These are phyloP conservation scores for Rallus limicola DNA, from an alignment of 2,113 vertebrate species.

Conservation along the genomic window DNA sequence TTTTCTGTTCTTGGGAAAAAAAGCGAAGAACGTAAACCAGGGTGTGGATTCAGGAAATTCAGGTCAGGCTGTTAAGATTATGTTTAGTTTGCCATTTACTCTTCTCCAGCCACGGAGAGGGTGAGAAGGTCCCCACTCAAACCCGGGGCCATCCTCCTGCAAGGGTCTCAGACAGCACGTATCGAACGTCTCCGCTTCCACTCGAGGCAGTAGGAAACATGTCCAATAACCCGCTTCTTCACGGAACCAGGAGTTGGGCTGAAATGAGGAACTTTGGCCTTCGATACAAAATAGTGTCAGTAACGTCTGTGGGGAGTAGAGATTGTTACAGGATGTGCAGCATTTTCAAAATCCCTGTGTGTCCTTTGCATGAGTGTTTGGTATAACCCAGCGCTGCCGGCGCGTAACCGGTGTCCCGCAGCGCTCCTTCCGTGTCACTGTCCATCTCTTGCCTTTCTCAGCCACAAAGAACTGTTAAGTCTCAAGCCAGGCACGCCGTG, in stretches of 20 bases:
- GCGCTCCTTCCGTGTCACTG: neutral
- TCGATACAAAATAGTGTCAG: slow-evolving; percentile 68
- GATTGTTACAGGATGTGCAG: slow-evolving; percentile 78
- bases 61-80: slow-evolving; percentile 70
- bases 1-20: slow-evolving; percentile 51
- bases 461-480: slow-evolving; percentile 55
- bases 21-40: slow-evolving; percentile 61
- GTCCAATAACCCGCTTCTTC: slow-evolving; percentile 61
- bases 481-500: slow-evolving; percentile 61
- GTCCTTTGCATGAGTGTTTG: slow-evolving; percentile 72
- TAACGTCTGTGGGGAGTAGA: slow-evolving; percentile 64
- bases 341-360: slow-evolving; percentile 79
- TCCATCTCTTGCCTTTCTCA: slow-evolving; percentile 49
- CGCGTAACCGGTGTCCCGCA: slow-evolving; percentile 27
- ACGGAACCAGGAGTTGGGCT: slow-evolving; percentile 72
- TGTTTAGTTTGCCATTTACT: slow-evolving; percentile 69
- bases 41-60: slow-evolving; percentile 65
- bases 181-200: slow-evolving; percentile 17
- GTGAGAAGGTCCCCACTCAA: neutral
- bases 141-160: slow-evolving; percentile 44
- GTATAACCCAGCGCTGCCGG: slow-evolving; percentile 59
- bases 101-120: slow-evolving; percentile 55
- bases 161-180: neutral
- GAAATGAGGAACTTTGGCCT: slow-evolving; percentile 81
- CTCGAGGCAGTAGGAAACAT: neutral